Evolutionary conservation across 2,888 invertebrate genomes (phyloP), one percentile per base, ranked within the genome.

Genomic region (Clanis bilineata): DNA sequence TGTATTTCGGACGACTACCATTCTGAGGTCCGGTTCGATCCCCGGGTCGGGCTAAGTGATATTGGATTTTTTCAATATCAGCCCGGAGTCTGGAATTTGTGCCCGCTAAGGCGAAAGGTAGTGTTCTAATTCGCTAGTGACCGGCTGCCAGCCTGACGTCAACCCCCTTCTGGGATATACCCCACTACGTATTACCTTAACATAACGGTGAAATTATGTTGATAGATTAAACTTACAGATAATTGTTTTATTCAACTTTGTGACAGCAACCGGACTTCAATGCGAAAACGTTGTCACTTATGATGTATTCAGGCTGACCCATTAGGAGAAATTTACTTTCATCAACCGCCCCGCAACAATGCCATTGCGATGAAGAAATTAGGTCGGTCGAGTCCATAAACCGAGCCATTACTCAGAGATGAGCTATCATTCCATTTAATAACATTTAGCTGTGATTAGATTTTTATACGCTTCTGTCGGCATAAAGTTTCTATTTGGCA

Each of bases 241-340:
- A 25, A 7, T 9, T n/a, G 12, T 51, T 15, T 9, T 10, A 32
- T 32, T 10, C n/a, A 22, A 15, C 38, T 22, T n/a, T 47, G 15
- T 10, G 18, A 36, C 12, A 12, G 18, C 55, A 28, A 39, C 45
- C 41, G 61, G 54, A 63, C 68, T 64, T 65, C 66, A 76, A 77
- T 79, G 73, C 71, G 70, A 74, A 75, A 73, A 69, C 51, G 62
- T 65, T 64, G 56, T 72, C 75, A 72, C 72, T 83, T 78, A 74
- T 74, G 76, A 84, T 83, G 82, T 82, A 85, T 84, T 83, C 80
- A 81, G 76, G 77, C 65, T 80, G 76, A 69, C 75, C 73, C 77
- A 79, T 79, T 83, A 77, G 76, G 79, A 77, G 86, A 86, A 87
- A 86, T 82, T 85, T 79, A 80, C 85, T 83, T 85, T 84, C 83